Evolutionary conservation across 2,797 vertebrate genomes (phyloP).

Genomic region (Mormyrus proboscirostris): DNA sequence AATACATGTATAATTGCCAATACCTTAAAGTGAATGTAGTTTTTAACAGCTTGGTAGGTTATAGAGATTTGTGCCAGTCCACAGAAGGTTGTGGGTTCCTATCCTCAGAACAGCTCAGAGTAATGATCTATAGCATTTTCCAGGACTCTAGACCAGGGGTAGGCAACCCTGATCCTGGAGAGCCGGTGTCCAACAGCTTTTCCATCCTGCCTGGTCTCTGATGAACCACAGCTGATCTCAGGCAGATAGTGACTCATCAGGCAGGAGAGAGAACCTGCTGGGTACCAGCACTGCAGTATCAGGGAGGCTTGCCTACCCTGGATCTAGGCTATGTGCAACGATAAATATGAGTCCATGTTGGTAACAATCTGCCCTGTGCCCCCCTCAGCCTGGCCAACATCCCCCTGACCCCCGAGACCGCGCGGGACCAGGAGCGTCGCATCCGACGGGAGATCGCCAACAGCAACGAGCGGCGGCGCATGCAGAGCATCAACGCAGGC

Average conservation of each 20-base stretch:
- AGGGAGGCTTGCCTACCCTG: not conserved
- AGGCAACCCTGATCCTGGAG: not conserved
- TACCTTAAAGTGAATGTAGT: not conserved
- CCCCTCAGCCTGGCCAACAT: slow-evolving; percentile 88
- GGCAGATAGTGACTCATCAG: not conserved
- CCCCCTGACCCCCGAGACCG: slow-evolving; percentile 92
- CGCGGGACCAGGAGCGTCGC: slow-evolving; percentile 92
- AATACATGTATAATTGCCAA: not conserved
- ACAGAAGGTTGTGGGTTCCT: not conserved
- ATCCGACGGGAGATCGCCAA: slow-evolving; percentile 97
- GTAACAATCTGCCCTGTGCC: not conserved
- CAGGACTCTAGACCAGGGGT: not conserved
- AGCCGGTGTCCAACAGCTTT: not conserved
- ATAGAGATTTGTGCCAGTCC: not conserved
- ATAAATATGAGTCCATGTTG: not conserved
- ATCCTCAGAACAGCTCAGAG: not conserved
- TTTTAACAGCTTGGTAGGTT: not conserved
- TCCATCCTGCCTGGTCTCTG: not conserved
- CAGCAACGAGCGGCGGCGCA: slow-evolving; percentile 95
- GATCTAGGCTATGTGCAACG: not conserved
- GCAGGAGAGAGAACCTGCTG: not conserved
- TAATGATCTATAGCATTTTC: not conserved
- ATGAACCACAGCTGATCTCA: not conserved
- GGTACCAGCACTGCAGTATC: not conserved
- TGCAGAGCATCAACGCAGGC: slow-evolving; percentile 98